Evolutionary conservation across 2,797 vertebrate genomes (phyloP).

Genomic region (Centroberyx gerrardi): DNA sequence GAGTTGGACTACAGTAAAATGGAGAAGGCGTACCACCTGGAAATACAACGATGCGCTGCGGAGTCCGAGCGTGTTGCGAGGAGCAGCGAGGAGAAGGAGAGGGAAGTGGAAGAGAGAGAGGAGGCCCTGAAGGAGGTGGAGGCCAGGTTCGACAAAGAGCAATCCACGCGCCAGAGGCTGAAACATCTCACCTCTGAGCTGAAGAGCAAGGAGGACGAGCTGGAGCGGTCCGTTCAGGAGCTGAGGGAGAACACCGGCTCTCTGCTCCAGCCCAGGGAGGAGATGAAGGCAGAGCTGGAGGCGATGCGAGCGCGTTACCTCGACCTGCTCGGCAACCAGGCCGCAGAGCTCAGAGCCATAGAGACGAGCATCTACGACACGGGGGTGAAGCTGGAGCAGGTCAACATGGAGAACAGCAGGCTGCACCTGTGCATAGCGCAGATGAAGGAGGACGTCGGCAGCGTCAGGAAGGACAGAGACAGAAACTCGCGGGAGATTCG

Average conservation of each 20-base stretch:
- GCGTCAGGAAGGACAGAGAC: conserved; percentile 39
- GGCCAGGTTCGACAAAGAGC: conserved; percentile 48
- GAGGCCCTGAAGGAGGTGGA: conserved; percentile 61
- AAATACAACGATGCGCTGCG: conserved; percentile 38
- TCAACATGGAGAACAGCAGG: conserved; percentile 79
- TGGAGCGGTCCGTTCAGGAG: conserved; percentile 51
- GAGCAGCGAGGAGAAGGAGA: conserved; percentile 61
- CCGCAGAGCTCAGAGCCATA: conserved; percentile 53
- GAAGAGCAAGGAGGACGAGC: conserved; percentile 27
- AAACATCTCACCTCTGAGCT: conserved; percentile 30
- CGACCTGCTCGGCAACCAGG: conserved; percentile 42
- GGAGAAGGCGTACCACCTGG: conserved; percentile 26
- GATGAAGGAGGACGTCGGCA: conserved; percentile 64
- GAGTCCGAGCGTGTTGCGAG: conserved; percentile 39
- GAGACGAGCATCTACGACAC: conserved; percentile 74
- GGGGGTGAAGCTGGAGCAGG: conserved; percentile 69
- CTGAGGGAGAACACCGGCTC: conserved; percentile 46
- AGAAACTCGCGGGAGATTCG: conserved; percentile 40
- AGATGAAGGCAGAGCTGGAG: conserved; percentile 61
- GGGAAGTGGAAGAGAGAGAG: conserved; percentile 60
- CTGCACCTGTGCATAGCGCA: conserved; percentile 65
- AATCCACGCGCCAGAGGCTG: conserved; percentile 39
- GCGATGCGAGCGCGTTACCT: conserved; percentile 22
- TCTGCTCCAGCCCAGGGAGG: conserved; percentile 66
- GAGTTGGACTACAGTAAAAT: conserved; percentile 42